These are phyloP conservation scores for Drosophila gaucha DNA, from an alignment of 2,888 invertebrate genomes.

Conservation along the genomic window DNA sequence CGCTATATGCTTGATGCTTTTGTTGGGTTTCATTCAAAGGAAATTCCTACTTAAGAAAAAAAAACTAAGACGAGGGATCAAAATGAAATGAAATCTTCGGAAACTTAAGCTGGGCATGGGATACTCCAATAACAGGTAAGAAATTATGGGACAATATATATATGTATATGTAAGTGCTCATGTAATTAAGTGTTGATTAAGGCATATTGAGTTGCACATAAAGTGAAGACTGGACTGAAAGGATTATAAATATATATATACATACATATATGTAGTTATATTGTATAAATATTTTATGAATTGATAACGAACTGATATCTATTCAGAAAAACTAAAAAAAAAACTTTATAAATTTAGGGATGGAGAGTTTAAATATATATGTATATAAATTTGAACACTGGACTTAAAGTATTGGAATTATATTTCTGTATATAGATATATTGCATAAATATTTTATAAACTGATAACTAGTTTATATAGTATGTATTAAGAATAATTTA, in stretches of 20 bases:
- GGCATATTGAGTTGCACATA: not conserved
- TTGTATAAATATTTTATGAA: not conserved
- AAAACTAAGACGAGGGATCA: conserved; percentile 3
- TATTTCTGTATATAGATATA: no score
- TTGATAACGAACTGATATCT: no score
- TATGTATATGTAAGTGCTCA: conserved; percentile 20
- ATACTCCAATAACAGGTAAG: conserved; percentile 22
- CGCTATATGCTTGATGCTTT: conserved; percentile 34
- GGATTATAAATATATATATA: not conserved
- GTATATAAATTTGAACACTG: no score
- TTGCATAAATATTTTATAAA: no score
- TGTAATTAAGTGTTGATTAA: conserved; percentile 12
- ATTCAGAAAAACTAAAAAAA: no score
- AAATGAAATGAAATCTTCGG: conserved; percentile 39
- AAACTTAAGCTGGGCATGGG: conserved; percentile 34
- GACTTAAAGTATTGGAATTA: no score
- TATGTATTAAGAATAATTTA: no score
- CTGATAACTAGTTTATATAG: no score
- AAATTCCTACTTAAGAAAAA: conserved; percentile 25
- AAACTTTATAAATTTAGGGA: no score
- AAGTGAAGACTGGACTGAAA: not conserved
- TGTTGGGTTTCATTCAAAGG: conserved; percentile 61
- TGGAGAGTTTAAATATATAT: no score
- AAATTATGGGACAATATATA: conserved; percentile 16
- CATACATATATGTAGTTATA: not conserved